Evolutionary conservation across 2,888 invertebrate species (phyloP), one percentile per base, ranked within the genome.

Genomic region (Orchesellides sinensis): DNA sequence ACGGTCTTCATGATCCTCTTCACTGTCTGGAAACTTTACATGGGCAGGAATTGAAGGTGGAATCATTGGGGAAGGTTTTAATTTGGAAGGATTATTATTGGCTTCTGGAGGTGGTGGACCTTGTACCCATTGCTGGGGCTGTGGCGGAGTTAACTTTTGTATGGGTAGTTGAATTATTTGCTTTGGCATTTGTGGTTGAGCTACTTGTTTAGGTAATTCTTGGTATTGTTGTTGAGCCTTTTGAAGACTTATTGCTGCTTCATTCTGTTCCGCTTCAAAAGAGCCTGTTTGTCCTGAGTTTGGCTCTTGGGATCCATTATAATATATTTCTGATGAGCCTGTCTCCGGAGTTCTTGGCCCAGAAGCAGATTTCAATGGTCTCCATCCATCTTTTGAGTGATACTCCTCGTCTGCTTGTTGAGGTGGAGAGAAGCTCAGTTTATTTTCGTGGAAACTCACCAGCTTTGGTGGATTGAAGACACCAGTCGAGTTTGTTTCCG

Each of bases 361-460:
- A 14, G 79, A 68, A 35, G 81, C 80, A 8, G 83, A 80, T 17
- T 86, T 25, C 0, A 87, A 85, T 6, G 88, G 88, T 12, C 88
- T 72, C 88, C 88, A 88, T 27, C 86, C 86, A 40, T 87, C 87
- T 29, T 84, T 84, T 2, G 86, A 84, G 12, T 82, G 84, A 27
- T 77, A 85, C n/a, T 75, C 73, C 10, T 40, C 70, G 12, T 81
- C 73, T 8, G 47, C 45, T 14, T 54, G 59, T 6, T 72, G 29
- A 54, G 78, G 74, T 0, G 85, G 83, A 5, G 81, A 63, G 54
- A 87, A 86, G n/a, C 75, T 83, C 45, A 85, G 70, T 12, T 83
- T 80, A 73, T 87, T 87, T 12, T 86, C 85, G 59, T 88, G 88
- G 52, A 88, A 88, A 40, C 73, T 87, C 1, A 84, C 83, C 2